phyloP scores from a whole-genome alignment of 2,888 invertebrate genomes.

The Caenorhabditis sp. region DNA sequence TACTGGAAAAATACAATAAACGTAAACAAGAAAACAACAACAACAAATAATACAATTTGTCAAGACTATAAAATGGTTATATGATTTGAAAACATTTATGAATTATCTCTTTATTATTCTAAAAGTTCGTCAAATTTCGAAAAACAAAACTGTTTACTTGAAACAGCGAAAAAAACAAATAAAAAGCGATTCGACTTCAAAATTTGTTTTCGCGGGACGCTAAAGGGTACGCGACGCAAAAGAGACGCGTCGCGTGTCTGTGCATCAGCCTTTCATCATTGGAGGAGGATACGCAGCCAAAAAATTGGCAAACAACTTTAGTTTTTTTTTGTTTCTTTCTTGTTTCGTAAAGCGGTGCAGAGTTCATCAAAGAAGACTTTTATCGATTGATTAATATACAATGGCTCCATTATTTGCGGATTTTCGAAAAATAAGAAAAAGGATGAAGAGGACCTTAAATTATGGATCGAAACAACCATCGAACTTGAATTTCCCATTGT shows the following conservation, averaged over 20 bases:
- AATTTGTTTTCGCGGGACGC: conserved; percentile 41
- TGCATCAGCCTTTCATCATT: conserved; percentile 10
- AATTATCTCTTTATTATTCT: no score
- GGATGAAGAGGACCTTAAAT: conserved; percentile 87
- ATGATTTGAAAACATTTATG: no score
- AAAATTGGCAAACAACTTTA: not conserved
- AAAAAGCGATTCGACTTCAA: conserved; percentile 8
- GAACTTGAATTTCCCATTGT: conserved; percentile 58
- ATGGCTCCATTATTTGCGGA: conserved; percentile 62
- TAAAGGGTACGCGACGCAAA: conserved; percentile 16
- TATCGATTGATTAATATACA: conserved; percentile 8
- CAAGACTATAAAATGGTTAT: no score
- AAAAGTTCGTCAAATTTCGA: not conserved
- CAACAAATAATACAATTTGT: not conserved
- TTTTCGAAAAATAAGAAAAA: conserved; percentile 69
- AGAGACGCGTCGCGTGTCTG: conserved; percentile 23
- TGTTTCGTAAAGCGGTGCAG: not conserved
- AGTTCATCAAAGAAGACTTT: not conserved
- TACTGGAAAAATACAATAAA: conserved; percentile 4
- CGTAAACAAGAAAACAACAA: not conserved
- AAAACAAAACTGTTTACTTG: not conserved
- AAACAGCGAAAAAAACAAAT: conserved; percentile 8
- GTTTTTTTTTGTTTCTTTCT: not conserved
- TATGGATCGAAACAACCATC: conserved; percentile 77
- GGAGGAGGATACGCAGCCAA: conserved; percentile 16